These are phyloP conservation scores for Phocides pigmalion DNA, from an alignment of 1,140 invertebrate genomes.

Conservation along the genomic window DNA sequence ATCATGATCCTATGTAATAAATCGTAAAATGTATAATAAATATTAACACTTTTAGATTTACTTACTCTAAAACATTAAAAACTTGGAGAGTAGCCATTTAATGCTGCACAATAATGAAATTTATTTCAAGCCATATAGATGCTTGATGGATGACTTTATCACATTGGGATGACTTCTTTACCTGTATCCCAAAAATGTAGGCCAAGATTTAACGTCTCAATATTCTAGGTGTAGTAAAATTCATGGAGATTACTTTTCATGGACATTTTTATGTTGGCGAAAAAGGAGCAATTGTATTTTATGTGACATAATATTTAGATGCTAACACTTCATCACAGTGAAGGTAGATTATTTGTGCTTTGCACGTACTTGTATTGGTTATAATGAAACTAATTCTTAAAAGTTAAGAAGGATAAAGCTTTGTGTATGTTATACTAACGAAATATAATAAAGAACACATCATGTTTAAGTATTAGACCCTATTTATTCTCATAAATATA, in stretches of 20 bases:
- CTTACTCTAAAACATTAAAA: not conserved
- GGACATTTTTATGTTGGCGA: not conserved
- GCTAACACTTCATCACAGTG: no score
- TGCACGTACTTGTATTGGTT: no score
- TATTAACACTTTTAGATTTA: not conserved
- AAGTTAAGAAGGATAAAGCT: no score
- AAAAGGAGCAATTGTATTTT: no score
- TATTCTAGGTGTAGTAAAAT: not conserved
- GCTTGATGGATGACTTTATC: conserved; percentile 1
- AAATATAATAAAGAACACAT: no score
- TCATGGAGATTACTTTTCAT: not conserved
- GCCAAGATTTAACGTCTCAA: not conserved
- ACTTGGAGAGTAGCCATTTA: not conserved
- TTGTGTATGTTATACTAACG: no score
- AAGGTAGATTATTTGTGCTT: no score
- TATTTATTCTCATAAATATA: no score
- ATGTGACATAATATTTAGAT: not conserved
- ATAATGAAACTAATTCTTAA: no score
- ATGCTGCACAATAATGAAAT: not conserved
- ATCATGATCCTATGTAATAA: no score
- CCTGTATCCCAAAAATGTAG: not conserved
- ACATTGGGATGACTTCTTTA: not conserved
- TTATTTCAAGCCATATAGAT: not conserved
- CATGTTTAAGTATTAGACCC: no score
- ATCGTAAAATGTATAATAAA: not conserved